Conservation (phyloP, 2,888 invertebrate species). For the Phalera bucephala region DNA sequence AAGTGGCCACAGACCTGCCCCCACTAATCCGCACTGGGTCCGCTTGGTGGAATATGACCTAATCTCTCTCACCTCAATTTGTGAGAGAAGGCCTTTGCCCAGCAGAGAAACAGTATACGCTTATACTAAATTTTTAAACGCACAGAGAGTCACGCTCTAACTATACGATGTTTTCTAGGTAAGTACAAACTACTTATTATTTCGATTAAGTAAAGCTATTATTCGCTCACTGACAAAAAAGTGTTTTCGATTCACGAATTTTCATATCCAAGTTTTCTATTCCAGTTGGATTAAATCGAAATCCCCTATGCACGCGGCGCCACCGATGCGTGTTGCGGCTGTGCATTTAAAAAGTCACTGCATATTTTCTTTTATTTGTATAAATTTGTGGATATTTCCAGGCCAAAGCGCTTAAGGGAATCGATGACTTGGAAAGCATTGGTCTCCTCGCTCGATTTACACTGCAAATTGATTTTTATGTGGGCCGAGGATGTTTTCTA, state of each 20-base stretch:
- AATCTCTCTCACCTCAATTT: too few relatives aligned
- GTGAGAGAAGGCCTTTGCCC: too few relatives aligned
- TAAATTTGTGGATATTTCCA: conserved; percentile 68
- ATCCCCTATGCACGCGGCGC: conserved; percentile 18
- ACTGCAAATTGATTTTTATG: conserved; percentile 79
- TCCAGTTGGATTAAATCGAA: conserved; percentile 28
- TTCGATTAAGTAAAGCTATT: too few relatives aligned
- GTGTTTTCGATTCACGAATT: conserved; percentile 11
- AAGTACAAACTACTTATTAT: too few relatives aligned
- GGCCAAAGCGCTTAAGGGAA: conserved; percentile 62
- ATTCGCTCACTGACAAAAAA: too few relatives aligned
- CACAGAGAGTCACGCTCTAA: too few relatives aligned
- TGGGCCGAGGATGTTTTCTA: conserved; percentile 37
- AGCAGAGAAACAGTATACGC: too few relatives aligned
- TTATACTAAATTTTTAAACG: too few relatives aligned
- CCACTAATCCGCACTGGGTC: too few relatives aligned
- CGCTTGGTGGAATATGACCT: too few relatives aligned
- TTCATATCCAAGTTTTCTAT: conserved; percentile 21
- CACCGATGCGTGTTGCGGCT: conserved; percentile 25
- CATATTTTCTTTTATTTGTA: conserved; percentile 46
- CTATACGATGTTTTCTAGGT: too few relatives aligned
- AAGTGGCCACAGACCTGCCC: too few relatives aligned
- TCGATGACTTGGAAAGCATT: conserved; percentile 77
- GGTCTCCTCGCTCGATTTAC: conserved; percentile 76
- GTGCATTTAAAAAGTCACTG: conserved; percentile 44